These are phyloP conservation scores for Muschampia plurimacula DNA, from an alignment of 2,888 invertebrate genomes.

Conservation along the genomic window DNA sequence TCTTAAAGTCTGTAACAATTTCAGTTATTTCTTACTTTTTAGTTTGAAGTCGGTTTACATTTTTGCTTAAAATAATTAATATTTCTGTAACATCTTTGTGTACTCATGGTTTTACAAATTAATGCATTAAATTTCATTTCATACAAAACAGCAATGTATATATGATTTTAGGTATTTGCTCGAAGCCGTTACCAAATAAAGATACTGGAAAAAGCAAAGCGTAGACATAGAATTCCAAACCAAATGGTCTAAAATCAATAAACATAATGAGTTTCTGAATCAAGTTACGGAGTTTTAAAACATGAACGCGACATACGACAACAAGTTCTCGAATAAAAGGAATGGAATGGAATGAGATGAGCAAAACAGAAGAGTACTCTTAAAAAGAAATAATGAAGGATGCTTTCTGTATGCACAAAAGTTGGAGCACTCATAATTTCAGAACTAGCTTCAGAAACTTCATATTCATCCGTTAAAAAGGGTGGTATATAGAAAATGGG, in stretches of 20 bases:
- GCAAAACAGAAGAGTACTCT: slow-evolving; percentile 2
- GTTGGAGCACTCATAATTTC: slow-evolving; percentile 31
- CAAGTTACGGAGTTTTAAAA: neutral
- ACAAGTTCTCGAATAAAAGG: neutral
- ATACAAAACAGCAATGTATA: too few relatives aligned
- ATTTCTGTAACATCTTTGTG: too few relatives aligned
- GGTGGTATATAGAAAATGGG: slow-evolving; percentile 29
- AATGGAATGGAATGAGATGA: neutral
- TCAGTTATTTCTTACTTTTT: too few relatives aligned
- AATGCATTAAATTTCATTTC: too few relatives aligned
- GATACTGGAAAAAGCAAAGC: too few relatives aligned
- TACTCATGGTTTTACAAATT: too few relatives aligned
- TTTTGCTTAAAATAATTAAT: too few relatives aligned
- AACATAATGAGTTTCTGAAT: neutral
- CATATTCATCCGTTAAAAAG: slow-evolving; percentile 35
- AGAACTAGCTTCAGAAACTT: slow-evolving; percentile 35
- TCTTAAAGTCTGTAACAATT: too few relatives aligned
- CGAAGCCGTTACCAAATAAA: too few relatives aligned
- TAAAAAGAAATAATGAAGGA: slow-evolving; percentile 31
- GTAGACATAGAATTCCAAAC: too few relatives aligned
- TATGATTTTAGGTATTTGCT: too few relatives aligned
- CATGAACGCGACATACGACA: neutral
- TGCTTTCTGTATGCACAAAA: slow-evolving; percentile 26
- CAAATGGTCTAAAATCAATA: neutral
- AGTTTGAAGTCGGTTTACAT: too few relatives aligned